Evolutionary conservation across 2,888 invertebrate species (phyloP), one percentile per base, ranked within the genome.

Genomic region (Lobophora halterata): DNA sequence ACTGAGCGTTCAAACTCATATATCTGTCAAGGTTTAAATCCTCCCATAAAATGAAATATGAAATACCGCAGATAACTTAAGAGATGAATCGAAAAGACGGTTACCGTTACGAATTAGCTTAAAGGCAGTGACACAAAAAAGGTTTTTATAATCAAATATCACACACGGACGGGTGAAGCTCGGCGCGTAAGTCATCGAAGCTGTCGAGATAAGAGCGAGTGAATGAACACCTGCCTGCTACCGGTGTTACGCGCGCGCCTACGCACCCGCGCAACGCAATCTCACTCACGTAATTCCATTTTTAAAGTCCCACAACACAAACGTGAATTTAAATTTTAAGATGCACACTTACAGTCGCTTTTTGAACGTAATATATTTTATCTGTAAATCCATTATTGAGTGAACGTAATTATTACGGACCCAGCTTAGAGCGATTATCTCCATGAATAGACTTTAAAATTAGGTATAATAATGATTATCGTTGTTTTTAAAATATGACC

Each of bases 201-300:
- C 82, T 87, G 86, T 83, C 86, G 79, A 83, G 86, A 86, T 86
- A 85, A 86, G 81, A 85, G 80, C 80, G 82, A 83, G 66, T 79
- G 82, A 85, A 82, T 79, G 83, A 78, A 79, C 85, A 85, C 83
- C 83, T 85, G 85, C 81, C 70, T n/a, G 79, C 86, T 71, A 81
- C 86, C 71, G 77, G 83, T 77, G 76, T 85, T 87, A 87, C 86
- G 81, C 85, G 74, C 58, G 75, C 79, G 72, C 80, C 79, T 69
- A 78, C 81, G 71, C 82, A 67, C 66, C 67, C 71, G 62, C 59
- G 58, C 59, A 61, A 52, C 52, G 47, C 59, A 55, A n/a, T n/a
- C n/a, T n/a, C 51, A 43, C 56, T 56, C 59, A 64, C 63, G 59
- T 58, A 67, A 74, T 64, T 62, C 62, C 58, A 67, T 63, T 63